These are phyloP conservation scores for Frankliniella intonsa DNA, from an alignment of 2,888 invertebrate species.

Conservation along the genomic window DNA sequence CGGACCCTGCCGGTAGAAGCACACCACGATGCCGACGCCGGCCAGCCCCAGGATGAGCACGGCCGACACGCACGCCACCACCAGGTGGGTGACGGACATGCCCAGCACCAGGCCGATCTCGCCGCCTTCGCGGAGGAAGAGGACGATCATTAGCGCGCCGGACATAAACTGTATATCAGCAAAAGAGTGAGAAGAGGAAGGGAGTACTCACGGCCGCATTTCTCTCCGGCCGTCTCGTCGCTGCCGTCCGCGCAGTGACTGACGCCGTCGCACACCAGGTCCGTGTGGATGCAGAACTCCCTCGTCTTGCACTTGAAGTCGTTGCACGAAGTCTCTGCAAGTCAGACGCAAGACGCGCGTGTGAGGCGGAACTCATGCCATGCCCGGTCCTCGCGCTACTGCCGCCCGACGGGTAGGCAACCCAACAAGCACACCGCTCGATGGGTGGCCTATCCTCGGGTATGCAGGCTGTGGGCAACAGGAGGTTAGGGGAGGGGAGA, in stretches of 20 bases:
- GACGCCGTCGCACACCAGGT: slow-evolving; percentile 85
- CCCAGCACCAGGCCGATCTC: slow-evolving; percentile 62
- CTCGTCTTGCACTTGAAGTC: slow-evolving; percentile 83
- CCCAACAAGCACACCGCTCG: too few species aligned
- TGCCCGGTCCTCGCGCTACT: too few species aligned
- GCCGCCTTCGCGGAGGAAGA: slow-evolving; percentile 7
- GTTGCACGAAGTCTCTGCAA: slow-evolving; percentile 79
- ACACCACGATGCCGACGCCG: slow-evolving; percentile 66
- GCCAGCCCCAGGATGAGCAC: slow-evolving; percentile 64
- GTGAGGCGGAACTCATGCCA: background rate
- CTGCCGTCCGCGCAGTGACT: slow-evolving; percentile 93
- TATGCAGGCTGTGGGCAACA: too few species aligned
- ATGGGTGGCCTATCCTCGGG: too few species aligned
- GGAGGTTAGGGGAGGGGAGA: too few species aligned
- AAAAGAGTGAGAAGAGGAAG: background rate
- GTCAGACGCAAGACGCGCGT: slow-evolving; percentile 36
- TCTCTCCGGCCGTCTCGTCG: slow-evolving; percentile 78
- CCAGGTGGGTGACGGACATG: slow-evolving; percentile 71
- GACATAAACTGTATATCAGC: background rate
- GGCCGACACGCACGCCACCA: slow-evolving; percentile 64
- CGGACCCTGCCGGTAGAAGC: slow-evolving; percentile 65
- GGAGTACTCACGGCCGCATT: slow-evolving; percentile 74
- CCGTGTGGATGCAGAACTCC: slow-evolving; percentile 87
- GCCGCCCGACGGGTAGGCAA: too few species aligned
- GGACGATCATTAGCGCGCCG: background rate